A percentile compares a stretch with the other conserved stretches of the same genome.
These are phyloP conservation scores for Oscheius sp. DNA, from an alignment of 2,888 invertebrate genomes.

Conservation along the genomic window DNA sequence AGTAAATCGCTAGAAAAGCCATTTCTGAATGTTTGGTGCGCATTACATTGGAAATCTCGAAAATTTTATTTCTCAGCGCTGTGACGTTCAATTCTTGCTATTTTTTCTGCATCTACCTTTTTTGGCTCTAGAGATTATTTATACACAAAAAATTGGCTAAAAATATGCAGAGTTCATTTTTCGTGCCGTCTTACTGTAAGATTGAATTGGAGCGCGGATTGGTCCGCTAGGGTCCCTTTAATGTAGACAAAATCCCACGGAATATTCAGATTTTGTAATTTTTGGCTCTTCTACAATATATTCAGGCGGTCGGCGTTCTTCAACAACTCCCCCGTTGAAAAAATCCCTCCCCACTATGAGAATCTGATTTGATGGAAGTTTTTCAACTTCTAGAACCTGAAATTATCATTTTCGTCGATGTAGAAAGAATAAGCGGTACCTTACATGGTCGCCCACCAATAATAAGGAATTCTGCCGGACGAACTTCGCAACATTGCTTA, in stretches of 20 bases:
- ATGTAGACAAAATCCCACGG: background rate
- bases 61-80: too few species aligned
- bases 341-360: constrained; percentile 20
- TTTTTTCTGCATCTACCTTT: too few species aligned
- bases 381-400: constrained; percentile 27
- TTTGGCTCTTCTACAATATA: constrained; percentile 26
- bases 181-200: too few species aligned
- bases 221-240: too few species aligned
- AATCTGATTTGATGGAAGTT: constrained; percentile 16
- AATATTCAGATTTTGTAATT: constrained; percentile 22
- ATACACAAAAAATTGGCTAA: too few species aligned
- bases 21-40: too few species aligned
- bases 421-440: background rate
- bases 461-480: constrained; percentile 10
- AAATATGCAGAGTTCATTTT: too few species aligned
- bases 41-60: too few species aligned
- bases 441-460: constrained; percentile 16
- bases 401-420: background rate
- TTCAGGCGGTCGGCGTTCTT: constrained; percentile 21
- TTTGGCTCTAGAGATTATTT: too few species aligned
- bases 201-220: too few species aligned
- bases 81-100: too few species aligned
- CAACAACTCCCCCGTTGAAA: constrained; percentile 28
- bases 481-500: constrained; percentile 25
- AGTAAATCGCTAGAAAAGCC: too few species aligned